Conservation (phyloP, 2,888 invertebrate genomes). For the Tetragonula carbonaria region DNA sequence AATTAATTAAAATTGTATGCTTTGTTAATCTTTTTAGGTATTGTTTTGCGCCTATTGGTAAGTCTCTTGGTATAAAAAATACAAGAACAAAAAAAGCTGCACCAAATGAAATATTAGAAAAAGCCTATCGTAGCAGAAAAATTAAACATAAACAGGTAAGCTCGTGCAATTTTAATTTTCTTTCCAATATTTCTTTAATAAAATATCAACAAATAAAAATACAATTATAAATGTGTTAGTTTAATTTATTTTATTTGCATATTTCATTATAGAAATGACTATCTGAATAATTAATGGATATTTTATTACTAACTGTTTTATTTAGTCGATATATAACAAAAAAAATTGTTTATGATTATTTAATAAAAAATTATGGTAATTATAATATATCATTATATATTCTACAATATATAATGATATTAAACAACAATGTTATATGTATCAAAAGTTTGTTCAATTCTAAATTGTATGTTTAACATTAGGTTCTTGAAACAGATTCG, state of each 20-base stretch:
- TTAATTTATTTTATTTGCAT: background rate
- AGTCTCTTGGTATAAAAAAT: conserved; percentile 92
- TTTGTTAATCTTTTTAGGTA: conserved; percentile 85
- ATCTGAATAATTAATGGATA: background rate
- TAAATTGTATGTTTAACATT: conserved; percentile 36
- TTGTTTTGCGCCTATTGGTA: conserved; percentile 92
- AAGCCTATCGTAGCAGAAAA: conserved; percentile 89
- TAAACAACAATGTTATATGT: conserved; percentile 1
- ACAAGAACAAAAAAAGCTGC: conserved; percentile 91
- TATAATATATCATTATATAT: background rate
- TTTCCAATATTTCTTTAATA: background rate
- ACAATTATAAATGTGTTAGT: background rate
- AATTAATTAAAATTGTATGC: background rate
- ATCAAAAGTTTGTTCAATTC: background rate
- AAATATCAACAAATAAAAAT: background rate
- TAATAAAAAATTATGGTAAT: conserved; percentile 1
- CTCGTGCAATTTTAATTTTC: background rate
- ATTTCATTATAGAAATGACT: background rate
- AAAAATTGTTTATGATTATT: background rate
- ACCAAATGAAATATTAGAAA: conserved; percentile 90
- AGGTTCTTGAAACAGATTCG: conserved; percentile 34
- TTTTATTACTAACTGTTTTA: background rate
- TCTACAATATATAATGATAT: background rate
- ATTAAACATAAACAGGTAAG: conserved; percentile 92
- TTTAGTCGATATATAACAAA: background rate